phyloP scores from a whole-genome alignment of 2,113 vertebrate species.

The Ailurus styani region DNA sequence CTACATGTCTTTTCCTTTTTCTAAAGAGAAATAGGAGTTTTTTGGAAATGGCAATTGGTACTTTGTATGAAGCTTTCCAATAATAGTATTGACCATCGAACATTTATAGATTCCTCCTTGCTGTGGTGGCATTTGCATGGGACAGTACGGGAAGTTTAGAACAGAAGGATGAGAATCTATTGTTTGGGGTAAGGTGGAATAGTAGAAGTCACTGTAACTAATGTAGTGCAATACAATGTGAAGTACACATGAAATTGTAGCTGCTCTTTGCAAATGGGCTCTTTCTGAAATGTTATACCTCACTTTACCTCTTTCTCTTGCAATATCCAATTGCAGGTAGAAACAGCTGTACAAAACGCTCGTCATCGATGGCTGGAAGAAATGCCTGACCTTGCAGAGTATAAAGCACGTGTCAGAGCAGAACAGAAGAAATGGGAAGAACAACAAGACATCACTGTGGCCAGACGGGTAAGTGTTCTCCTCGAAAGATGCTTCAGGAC shows the following conservation, averaged over 20 bases:
- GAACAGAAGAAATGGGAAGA: slow-evolving; percentile 89
- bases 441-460: slow-evolving; percentile 75
- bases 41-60: not conserved
- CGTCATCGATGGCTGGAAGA: slow-evolving; percentile 88
- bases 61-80: not conserved
- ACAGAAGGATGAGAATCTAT: not conserved
- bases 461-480: slow-evolving; percentile 81
- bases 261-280: not conserved
- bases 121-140: not conserved
- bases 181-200: not conserved
- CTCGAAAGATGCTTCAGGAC: not conserved
- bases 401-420: slow-evolving; percentile 84
- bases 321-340: slow-evolving; percentile 82
- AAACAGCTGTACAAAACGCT: slow-evolving; percentile 89
- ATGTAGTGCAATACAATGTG: not conserved
- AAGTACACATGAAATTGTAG: not conserved
- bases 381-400: slow-evolving; percentile 88
- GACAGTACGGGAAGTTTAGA: not conserved
- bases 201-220: not conserved
- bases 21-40: not conserved
- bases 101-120: not conserved
- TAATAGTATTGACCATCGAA: not conserved
- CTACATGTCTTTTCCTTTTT: not conserved
- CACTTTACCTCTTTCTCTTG: not conserved
- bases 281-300: not conserved